Evolutionary conservation across 2,113 vertebrate species (phyloP), one percentile per base, ranked within the genome.

Genomic region (Coptodon bakossiorum): DNA sequence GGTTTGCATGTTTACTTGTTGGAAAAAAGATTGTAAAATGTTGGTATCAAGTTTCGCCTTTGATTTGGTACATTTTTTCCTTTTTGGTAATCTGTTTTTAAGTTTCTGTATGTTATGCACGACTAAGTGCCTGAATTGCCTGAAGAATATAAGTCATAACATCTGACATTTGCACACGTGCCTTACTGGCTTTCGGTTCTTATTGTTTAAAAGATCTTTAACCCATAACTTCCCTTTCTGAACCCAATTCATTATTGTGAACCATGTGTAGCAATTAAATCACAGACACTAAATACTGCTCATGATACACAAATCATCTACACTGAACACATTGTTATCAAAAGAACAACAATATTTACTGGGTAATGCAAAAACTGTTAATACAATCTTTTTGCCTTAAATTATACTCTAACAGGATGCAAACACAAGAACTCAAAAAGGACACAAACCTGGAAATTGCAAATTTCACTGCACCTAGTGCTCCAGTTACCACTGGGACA

Each of bases 391-490:
- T 36, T 38, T 38, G 17, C 31, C 22, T 24, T 7, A 80, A 80
- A 80, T 48, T 84, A 16, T 79, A 57, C 9, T 45, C 29, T 79
- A 84, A 56, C 40, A 88, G 8, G 8, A 53, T 71, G 76, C 48
- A 53, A 79, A 53, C 48, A 56, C 53, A 45, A 29, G 9, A 63
- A 63, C 36, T 68, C 63, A 22, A 40, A 71, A 29, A 45, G 6
- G 14, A 73, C 5, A 17, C 40, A 17, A 73, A 43, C 40, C 22
- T 73, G 2, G 9, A 45, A 24, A 71, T 43, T 63, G 31, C 1
- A 7, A 63, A 63, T 36, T 63, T 63, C n/a, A n/a, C n/a, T n/a
- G n/a, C n/a, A n/a, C n/a, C n/a, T n/a, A n/a, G n/a, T n/a, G n/a
- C n/a, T n/a, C n/a, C n/a, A n/a, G n/a, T n/a, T n/a, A n/a, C n/a